A percentile compares a stretch with the other conserved stretches of the same genome.
These are phyloP conservation scores for Chironomus striatipennis DNA, from an alignment of 1,140 invertebrate species.

Conservation along the genomic window DNA sequence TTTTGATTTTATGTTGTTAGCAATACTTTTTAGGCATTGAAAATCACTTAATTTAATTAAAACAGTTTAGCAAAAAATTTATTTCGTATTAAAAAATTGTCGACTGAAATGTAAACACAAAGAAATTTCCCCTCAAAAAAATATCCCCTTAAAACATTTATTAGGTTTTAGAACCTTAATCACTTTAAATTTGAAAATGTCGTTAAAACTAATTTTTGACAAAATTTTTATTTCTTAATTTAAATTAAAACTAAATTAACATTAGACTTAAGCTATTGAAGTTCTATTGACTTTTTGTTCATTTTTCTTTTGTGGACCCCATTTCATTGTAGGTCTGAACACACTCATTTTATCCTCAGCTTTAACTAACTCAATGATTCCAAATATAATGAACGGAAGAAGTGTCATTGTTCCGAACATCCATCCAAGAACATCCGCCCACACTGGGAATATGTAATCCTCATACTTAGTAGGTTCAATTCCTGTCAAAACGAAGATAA, in stretches of 20 bases:
- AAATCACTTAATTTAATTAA: not conserved
- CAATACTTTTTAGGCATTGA: not conserved
- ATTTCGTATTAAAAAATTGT: not conserved
- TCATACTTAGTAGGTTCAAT: not conserved
- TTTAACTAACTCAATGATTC: not conserved
- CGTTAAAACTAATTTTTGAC: not conserved
- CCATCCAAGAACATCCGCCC: constrained; percentile 7
- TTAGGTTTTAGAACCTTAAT: not conserved
- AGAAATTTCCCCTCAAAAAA: not conserved
- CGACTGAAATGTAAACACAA: too few species aligned
- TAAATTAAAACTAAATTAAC: not conserved
- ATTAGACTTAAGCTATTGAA: not conserved
- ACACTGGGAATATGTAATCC: not conserved
- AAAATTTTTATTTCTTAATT: not conserved
- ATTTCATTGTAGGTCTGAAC: not conserved
- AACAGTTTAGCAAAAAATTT: not conserved
- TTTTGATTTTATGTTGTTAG: not conserved
- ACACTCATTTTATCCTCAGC: not conserved
- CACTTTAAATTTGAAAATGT: not conserved
- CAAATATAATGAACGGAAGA: not conserved
- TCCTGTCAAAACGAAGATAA: not conserved
- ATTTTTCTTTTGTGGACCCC: not conserved
- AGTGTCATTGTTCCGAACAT: not conserved
- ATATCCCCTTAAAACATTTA: not conserved
- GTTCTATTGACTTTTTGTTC: not conserved